A percentile compares a stretch with the other conserved stretches of the same genome.
Conservation (phyloP, 2,888 invertebrate genomes). For the Epinotia ramella region DNA sequence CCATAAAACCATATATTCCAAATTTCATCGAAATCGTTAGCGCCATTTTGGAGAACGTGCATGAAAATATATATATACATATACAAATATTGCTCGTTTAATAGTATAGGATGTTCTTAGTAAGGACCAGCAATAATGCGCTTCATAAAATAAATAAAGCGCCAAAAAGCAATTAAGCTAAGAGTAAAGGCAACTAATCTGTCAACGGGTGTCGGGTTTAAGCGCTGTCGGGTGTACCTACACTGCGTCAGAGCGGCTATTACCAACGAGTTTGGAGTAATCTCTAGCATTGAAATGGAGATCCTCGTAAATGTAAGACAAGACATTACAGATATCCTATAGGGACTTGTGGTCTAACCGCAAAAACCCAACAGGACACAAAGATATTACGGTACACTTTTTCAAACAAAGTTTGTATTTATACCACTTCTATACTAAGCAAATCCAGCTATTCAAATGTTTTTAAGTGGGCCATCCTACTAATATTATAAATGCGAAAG, state of each 20-base stretch:
- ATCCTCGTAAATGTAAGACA: neutral
- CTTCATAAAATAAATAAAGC: constrained; percentile 42
- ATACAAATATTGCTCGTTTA: too few relatives aligned
- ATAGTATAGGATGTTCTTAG: neutral
- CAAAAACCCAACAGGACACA: neutral
- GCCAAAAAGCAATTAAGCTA: constrained; percentile 51
- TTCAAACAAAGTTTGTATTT: too few relatives aligned
- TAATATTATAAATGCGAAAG: too few relatives aligned
- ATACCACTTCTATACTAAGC: too few relatives aligned
- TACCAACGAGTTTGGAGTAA: neutral
- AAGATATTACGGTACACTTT: neutral
- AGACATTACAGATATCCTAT: neutral
- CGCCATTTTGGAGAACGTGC: too few relatives aligned
- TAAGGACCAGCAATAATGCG: constrained; percentile 24
- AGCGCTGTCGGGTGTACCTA: constrained; percentile 45
- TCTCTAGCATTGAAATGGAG: constrained; percentile 3
- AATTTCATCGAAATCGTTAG: too few relatives aligned
- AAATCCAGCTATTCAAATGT: too few relatives aligned
- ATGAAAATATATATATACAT: too few relatives aligned
- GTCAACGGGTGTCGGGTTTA: constrained; percentile 52
- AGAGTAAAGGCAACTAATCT: constrained; percentile 56
- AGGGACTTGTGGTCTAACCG: neutral
- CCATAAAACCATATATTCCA: too few relatives aligned
- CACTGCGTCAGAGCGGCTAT: constrained; percentile 40
- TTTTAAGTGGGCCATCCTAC: too few relatives aligned